Percentiles rank a stretch among this genome's conserved stretches.
phyloP scores from a whole-genome alignment of 2,113 vertebrate species.

The Gavialis gangeticus region DNA sequence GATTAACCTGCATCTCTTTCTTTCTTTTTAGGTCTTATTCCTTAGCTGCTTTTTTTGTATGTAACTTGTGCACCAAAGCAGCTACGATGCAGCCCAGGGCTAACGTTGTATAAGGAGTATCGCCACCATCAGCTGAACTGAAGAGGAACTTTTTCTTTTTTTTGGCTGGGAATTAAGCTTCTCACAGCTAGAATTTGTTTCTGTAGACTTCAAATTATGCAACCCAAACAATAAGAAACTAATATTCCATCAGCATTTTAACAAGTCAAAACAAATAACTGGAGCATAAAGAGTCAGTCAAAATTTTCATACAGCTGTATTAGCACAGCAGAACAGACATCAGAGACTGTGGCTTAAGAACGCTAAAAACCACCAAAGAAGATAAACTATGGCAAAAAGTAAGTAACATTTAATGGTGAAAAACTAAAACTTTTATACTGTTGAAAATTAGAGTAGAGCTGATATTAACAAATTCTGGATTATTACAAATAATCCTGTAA shows the following conservation, averaged over 20 bases:
- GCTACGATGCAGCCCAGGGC: not conserved
- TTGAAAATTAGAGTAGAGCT: not conserved
- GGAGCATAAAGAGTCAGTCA: not conserved
- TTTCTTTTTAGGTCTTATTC: not conserved
- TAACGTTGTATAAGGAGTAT: not conserved
- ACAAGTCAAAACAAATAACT: not conserved
- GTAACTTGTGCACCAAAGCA: not conserved
- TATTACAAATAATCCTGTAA: conserved; percentile 17
- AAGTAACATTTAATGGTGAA: not conserved
- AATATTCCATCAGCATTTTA: not conserved
- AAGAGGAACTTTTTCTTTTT: not conserved
- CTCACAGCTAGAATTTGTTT: not conserved
- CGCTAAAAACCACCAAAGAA: not conserved
- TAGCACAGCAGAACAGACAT: not conserved
- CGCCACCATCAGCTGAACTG: not conserved
- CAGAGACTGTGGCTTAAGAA: not conserved
- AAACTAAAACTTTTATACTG: not conserved
- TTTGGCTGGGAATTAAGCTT: not conserved
- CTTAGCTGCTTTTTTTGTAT: not conserved
- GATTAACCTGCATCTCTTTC: not conserved
- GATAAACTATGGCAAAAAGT: not conserved
- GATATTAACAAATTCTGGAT: not conserved
- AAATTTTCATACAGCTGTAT: not conserved
- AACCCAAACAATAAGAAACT: not conserved
- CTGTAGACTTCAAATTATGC: not conserved